A percentile compares a stretch with the other conserved stretches of the same genome.
Conservation (phyloP, 2,888 invertebrate species). For the Hyles lineata region DNA sequence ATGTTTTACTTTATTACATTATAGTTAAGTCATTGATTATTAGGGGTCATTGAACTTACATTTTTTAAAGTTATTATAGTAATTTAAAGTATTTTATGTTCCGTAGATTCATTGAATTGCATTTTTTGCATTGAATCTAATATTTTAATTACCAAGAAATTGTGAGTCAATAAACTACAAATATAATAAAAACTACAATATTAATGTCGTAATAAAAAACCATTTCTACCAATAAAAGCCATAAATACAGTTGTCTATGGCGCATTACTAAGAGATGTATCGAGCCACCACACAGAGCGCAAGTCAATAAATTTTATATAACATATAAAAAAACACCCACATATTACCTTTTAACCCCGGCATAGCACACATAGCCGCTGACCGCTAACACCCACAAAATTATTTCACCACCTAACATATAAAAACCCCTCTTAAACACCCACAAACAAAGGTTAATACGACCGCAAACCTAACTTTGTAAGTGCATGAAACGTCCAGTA, state of each 20-base stretch:
- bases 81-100: too few species aligned
- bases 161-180: too few species aligned
- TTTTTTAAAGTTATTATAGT: too few species aligned
- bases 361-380: constrained; percentile 44
- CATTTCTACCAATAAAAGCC: constrained; percentile 8
- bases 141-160: too few species aligned
- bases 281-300: constrained; percentile 38
- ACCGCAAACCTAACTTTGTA: constrained; percentile 53
- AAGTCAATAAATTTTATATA: constrained; percentile 50
- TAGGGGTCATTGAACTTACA: not conserved
- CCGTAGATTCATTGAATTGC: too few species aligned
- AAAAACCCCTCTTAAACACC: not conserved
- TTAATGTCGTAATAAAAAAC: constrained; percentile 5
- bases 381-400: constrained; percentile 29
- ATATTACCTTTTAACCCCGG: constrained; percentile 53
- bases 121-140: too few species aligned
- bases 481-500: constrained; percentile 54
- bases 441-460: constrained; percentile 30
- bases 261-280: not conserved
- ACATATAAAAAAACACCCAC: constrained; percentile 47
- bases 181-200: not conserved
- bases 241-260: not conserved
- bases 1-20: not conserved
- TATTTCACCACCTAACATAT: not conserved
- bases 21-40: not conserved